Percentiles rank a stretch among this genome's conserved stretches.
Conservation (phyloP, 2,888 invertebrate species). For the Hydropsyche betteni region DNA sequence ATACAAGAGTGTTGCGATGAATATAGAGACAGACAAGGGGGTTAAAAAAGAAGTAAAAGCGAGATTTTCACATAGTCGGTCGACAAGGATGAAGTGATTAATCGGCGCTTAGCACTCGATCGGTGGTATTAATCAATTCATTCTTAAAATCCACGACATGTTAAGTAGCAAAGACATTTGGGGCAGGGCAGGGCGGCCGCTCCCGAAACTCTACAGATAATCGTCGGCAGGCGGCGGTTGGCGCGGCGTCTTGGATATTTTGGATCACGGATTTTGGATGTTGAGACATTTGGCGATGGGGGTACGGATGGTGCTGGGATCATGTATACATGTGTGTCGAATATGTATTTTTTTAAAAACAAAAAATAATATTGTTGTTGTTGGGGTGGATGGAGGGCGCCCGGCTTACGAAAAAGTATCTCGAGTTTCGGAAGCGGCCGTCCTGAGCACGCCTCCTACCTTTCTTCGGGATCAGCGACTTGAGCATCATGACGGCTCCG, state of each 20-base stretch:
- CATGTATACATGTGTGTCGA: background rate
- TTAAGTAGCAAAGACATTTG: conserved; percentile 20
- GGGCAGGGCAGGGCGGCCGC: conserved; percentile 49
- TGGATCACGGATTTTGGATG: conserved; percentile 2
- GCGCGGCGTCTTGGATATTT: conserved; percentile 22
- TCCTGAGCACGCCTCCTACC: conserved; percentile 70
- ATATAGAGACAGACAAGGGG: conserved; percentile 21
- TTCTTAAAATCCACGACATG: background rate
- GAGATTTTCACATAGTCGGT: no score
- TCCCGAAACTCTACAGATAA: conserved; percentile 52
- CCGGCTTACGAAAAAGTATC: conserved; percentile 44
- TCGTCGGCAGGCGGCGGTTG: conserved; percentile 47
- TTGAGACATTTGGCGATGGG: background rate
- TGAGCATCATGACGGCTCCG: conserved; percentile 94
- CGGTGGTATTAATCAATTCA: no score
- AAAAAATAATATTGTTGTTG: no score
- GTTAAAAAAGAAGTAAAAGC: conserved; percentile 2
- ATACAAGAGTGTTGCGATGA: no score
- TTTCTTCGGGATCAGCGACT: conserved; percentile 98
- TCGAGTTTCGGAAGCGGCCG: conserved; percentile 52
- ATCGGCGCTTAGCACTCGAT: background rate
- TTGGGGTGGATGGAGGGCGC: conserved; percentile 38
- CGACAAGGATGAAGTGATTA: background rate
- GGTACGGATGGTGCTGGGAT: conserved; percentile 8
- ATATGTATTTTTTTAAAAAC: no score